A percentile compares a stretch with the other conserved stretches of the same genome.
phyloP scores from a whole-genome alignment of 2,113 vertebrate genomes.

The Danionella cerebrum region DNA sequence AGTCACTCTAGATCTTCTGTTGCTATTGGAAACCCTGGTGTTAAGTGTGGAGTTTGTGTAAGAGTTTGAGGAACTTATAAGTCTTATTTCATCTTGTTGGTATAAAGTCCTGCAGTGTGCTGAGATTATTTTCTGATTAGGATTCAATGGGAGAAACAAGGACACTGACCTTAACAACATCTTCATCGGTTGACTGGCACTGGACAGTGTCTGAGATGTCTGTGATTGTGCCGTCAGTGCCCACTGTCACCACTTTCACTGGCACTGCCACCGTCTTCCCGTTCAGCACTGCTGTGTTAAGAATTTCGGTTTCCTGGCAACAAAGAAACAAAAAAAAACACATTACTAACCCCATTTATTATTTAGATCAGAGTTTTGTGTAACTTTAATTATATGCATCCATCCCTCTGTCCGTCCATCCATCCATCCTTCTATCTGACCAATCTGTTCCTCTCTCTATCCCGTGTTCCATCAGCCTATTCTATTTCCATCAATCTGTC shows the following conservation, averaged over 20 bases:
- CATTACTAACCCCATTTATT: background rate
- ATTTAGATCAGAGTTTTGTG: background rate
- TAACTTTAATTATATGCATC: background rate
- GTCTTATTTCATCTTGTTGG: no score
- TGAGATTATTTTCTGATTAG: no score
- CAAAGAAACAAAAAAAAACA: background rate
- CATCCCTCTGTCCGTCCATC: background rate
- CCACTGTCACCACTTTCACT: slow-evolving; percentile 81
- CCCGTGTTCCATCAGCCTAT: background rate
- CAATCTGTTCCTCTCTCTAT: no score
- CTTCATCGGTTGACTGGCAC: slow-evolving; percentile 80
- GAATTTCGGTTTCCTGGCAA: slow-evolving; percentile 79
- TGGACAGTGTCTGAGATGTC: slow-evolving; percentile 84
- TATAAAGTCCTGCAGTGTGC: no score
- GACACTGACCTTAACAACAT: slow-evolving; percentile 81
- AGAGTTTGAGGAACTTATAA: no score
- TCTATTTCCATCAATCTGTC: no score
- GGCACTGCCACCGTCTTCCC: slow-evolving; percentile 85
- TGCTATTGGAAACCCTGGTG: no score
- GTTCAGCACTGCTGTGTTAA: slow-evolving; percentile 90
- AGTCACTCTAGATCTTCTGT: no score
- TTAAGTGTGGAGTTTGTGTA: no score
- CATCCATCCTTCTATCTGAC: no score
- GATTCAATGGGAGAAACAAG: no score
- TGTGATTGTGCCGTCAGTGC: slow-evolving; percentile 65